Conservation (phyloP, 2,888 invertebrate genomes). For the Plutella xylostella region DNA sequence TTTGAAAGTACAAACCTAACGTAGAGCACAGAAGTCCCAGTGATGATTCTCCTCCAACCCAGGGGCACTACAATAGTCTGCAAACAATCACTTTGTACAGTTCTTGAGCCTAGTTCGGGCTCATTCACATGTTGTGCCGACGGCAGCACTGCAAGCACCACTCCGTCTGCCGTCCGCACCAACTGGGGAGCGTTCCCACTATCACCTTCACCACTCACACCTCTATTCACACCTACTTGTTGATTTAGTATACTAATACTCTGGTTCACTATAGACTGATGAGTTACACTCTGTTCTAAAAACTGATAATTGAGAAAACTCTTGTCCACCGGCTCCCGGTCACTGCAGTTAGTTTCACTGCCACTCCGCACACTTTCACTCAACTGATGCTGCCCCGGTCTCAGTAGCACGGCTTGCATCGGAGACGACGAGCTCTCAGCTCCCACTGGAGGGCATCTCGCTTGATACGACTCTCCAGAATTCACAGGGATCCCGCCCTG, state of each 20-base stretch:
- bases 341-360: slow-evolving; percentile 42
- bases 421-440: slow-evolving; percentile 26
- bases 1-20: slow-evolving; percentile 40
- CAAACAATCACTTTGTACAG: slow-evolving; percentile 46
- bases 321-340: slow-evolving; percentile 47
- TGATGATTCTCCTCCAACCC: slow-evolving; percentile 62
- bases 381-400: slow-evolving; percentile 42
- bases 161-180: slow-evolving; percentile 58
- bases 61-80: slow-evolving; percentile 59
- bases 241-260: slow-evolving; percentile 65
- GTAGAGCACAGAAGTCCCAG: slow-evolving; percentile 52
- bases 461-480: slow-evolving; percentile 42
- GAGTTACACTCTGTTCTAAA: slow-evolving; percentile 64
- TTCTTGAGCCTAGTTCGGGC: slow-evolving; percentile 39
- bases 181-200: slow-evolving; percentile 43
- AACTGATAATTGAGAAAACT: slow-evolving; percentile 65
- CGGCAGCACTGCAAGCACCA: slow-evolving; percentile 57
- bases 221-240: slow-evolving; percentile 56
- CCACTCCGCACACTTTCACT: slow-evolving; percentile 47
- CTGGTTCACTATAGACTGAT: slow-evolving; percentile 64
- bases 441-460: slow-evolving; percentile 36
- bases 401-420: slow-evolving; percentile 37
- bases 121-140: slow-evolving; percentile 30
- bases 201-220: slow-evolving; percentile 52
- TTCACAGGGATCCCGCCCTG: slow-evolving; percentile 37